Conservation (phyloP, 2,797 vertebrate genomes). For the Zalophus californianus region DNA sequence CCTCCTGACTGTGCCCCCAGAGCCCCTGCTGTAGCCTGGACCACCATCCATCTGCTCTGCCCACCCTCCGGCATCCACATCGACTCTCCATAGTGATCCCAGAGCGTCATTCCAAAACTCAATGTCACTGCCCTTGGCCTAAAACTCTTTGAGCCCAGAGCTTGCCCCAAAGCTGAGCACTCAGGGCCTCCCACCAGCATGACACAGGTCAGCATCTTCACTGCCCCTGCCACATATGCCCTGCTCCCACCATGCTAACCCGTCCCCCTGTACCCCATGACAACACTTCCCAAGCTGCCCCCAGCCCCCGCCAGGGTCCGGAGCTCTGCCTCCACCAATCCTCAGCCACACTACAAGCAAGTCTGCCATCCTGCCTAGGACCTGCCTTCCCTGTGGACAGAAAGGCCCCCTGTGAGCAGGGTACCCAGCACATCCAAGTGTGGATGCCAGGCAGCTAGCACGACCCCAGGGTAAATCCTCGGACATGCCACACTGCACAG, state of each 20-base stretch:
- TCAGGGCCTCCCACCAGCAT: accelerated
- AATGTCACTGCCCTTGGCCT: neutral
- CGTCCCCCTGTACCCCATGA: no score
- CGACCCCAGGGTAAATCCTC: neutral
- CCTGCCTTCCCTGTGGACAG: accelerated
- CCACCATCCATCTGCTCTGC: neutral
- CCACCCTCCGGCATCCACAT: no score
- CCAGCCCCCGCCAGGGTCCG: accelerated
- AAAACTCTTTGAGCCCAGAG: neutral
- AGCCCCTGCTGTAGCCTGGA: neutral
- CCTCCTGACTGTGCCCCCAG: accelerated
- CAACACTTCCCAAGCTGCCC: neutral
- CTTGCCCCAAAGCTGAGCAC: accelerated
- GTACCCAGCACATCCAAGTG: no score
- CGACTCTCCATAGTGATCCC: neutral
- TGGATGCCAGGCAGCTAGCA: no score
- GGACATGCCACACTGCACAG: accelerated
- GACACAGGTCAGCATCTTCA: accelerated
- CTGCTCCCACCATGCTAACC: neutral
- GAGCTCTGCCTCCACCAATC: neutral
- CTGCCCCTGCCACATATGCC: accelerated
- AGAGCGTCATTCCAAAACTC: neutral
- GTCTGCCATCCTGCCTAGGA: neutral
- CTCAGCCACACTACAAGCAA: neutral
- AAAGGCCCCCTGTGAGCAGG: neutral